A percentile compares a stretch with the other conserved stretches of the same genome.
These are phyloP conservation scores for Peromyscus nudipes DNA, from an alignment of 2,797 vertebrate genomes.

Conservation along the genomic window DNA sequence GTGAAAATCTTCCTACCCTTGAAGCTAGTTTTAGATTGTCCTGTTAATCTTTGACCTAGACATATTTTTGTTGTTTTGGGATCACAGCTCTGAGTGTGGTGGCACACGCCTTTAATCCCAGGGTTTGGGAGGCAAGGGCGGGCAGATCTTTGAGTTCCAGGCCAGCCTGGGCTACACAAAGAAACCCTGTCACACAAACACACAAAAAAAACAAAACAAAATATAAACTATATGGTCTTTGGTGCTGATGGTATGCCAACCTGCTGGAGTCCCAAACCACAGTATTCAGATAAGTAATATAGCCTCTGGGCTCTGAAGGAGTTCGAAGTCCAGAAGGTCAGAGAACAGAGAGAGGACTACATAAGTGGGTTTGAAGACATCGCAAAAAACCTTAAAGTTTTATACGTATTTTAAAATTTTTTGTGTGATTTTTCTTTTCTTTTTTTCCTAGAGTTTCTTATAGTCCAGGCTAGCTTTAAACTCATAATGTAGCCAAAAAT, in stretches of 20 bases:
- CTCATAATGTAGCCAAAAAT: neutral
- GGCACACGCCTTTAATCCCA: neutral
- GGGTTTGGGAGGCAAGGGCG: neutral
- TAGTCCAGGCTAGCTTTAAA: neutral
- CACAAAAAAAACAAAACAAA: neutral
- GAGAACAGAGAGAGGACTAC: conserved; percentile 13
- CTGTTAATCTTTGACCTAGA: conserved; percentile 41
- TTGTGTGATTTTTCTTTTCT: too few species aligned
- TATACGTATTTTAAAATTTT: neutral
- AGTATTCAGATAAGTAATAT: conserved; percentile 42
- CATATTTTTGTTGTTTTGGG: conserved; percentile 44
- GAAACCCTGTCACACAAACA: neutral
- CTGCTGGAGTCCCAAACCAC: neutral
- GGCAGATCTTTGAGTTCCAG: too few species aligned
- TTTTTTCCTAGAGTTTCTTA: neutral
- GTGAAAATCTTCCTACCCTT: neutral
- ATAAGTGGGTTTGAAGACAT: conserved; percentile 3
- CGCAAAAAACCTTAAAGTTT: neutral
- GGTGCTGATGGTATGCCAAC: neutral
- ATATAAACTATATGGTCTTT: conserved; percentile 38
- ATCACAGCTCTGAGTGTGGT: neutral
- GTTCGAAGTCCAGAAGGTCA: conserved; percentile 18
- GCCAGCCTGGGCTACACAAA: neutral
- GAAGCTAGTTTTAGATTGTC: conserved; percentile 39
- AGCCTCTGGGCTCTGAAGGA: neutral